phyloP scores from a whole-genome alignment of 2,888 invertebrate species.

The Ommatoiulus sabulosus region DNA sequence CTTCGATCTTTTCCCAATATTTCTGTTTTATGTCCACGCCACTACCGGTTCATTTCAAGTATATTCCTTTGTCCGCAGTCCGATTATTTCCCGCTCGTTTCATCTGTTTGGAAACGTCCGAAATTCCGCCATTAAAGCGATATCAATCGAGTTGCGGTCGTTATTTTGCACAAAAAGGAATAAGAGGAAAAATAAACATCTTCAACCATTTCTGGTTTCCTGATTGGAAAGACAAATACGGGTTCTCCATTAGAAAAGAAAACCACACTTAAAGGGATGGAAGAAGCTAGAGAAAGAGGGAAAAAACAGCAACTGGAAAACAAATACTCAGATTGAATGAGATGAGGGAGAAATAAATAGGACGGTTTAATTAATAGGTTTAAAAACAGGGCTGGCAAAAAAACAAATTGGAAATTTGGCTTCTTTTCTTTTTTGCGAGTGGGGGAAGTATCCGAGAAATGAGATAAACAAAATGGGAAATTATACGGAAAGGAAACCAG shows the following conservation, averaged over 20 bases:
- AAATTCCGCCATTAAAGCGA: not conserved
- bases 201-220: constrained; percentile 24
- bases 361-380: constrained; percentile 35
- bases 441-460: not conserved
- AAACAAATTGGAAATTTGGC: constrained; percentile 39
- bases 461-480: not conserved
- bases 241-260: constrained; percentile 38
- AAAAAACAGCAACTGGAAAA: not conserved
- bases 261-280: not conserved
- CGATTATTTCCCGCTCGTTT: constrained; percentile 9
- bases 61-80: not conserved
- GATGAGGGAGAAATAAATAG: constrained; percentile 40
- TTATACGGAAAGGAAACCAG: not conserved
- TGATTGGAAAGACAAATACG: constrained; percentile 43
- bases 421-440: not conserved
- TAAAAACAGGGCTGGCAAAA: not conserved
- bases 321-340: constrained; percentile 29
- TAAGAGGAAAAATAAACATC: constrained; percentile 24
- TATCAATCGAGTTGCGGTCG: constrained; percentile 11
- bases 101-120: constrained; percentile 21
- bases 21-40: not conserved
- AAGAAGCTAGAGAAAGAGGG: not conserved
- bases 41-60: not conserved
- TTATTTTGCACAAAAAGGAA: constrained; percentile 27
- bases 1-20: not conserved